Base-by-base conservation (phyloP, 64 coral and sea anemone species). In the Pocillopora damicornis region DNA sequence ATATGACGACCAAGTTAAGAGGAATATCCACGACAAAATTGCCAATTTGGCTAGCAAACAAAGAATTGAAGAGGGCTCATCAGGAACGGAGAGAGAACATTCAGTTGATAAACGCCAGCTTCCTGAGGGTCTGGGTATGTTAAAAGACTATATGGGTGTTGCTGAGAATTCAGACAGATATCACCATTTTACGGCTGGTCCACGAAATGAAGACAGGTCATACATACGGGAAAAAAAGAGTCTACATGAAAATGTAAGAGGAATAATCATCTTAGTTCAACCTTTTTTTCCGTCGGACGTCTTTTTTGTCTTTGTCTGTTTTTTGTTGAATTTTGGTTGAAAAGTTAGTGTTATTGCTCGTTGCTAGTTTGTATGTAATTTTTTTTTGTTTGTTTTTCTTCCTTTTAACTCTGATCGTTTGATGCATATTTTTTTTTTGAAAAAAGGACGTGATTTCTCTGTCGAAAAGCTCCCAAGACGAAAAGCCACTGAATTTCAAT, bases 51-150 rank as follows among this genome's bases (percentile, higher is more conserved):
- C 64, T 57, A 84, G 42, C 1, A 84, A 26, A 84, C 64, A 22
- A 57, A 18, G 16, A 13, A 10, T 84, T 13, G 81, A 72, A 8
- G 81, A 72, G 57, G 25, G 13, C 0, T 58, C 64, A 71, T 18
- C 37, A 23, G 65, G 81, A 13, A 65, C 68, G 20, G 81, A 84
- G 13, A 84, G 63, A 84, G 64, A 84, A 42, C 81, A 84, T 71
- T 26, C 62, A 25, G 71, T 84, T 11, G 81, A 84, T 63, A 84
- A 84, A 72, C 81, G 81, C 56, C 81, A 84, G 64, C 51, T 84
- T 84, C 16, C 81, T 65, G 81, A 84, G 23, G 64, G 35, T 65
- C 71, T 84, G 65, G 37, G 36, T 45, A 84, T 51, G 60, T 45
- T 83, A 45, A 71, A 51, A 4, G 42, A 84, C 37, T 84, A 72